Evolutionary conservation across 2,797 vertebrate genomes (phyloP), one percentile per base, ranked within the genome.

Genomic region (Mus caroli): DNA sequence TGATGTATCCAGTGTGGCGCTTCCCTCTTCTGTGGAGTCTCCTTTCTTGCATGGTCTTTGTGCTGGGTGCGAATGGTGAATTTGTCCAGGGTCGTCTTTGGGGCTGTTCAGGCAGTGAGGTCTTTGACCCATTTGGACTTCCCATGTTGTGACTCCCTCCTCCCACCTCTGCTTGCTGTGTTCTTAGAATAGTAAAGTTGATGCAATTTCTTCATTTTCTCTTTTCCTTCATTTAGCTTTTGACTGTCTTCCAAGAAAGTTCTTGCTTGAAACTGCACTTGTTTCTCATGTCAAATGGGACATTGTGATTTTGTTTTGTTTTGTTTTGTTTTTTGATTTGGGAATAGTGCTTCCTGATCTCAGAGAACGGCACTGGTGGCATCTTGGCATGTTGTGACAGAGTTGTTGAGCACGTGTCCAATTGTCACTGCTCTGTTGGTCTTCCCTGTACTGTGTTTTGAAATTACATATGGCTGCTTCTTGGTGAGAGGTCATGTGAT

Each of bases 381-480:
- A 26, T 56, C 52, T 52, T 34, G 10, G 20, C 79, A 15, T 95
- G 52, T 84, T 91, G 71, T 64, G 40, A 58, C 52, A 82, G 58
- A 8, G 28, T 50, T 83, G 28, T 64, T 4, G 28, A 88, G 13
- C 31, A 54, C 50, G 10, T 79, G 52, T 92, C 85, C 86, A 28
- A 75, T 91, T 14, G 84, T 67, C 12, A 75, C 56, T 96, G 5
- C 14, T 82, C 78, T 26, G 84, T 56, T 17, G 84, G 24, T 79
- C 67, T 96, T 96, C 90, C 31, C 52, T 40, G 78, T 90, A 19
- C 19, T 64, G 22, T 28, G 14, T 34, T 88, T 95, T 95, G 93
- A 91, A 12, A 43, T 92, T 52, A 85, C 8, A 91, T n/a, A 77
- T 43, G 46, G 52, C 46, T 88, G 71, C 89, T 92, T 71, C 37